Base-by-base conservation (phyloP, 2,888 invertebrate species). In the Meiosimyza decipiens region DNA sequence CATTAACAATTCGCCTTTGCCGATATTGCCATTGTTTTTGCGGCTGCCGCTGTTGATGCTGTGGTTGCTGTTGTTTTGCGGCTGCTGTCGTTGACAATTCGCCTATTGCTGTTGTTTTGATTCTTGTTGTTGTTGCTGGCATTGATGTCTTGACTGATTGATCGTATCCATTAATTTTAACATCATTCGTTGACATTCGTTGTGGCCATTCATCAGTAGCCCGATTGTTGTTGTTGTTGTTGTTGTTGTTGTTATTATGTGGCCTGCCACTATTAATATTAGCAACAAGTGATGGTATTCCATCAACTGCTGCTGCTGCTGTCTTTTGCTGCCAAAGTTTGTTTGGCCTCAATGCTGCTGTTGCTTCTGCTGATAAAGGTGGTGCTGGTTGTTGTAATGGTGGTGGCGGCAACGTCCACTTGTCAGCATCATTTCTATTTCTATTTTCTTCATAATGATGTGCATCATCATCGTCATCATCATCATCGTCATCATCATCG, bases 121-220 rank as follows among this genome's bases (percentile, higher is more conserved):
- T 69, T 57, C 50, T 68, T 22, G 62, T 57, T 74, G 71, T n/a
- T 70, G 66, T 54, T 68, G 73, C 18, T 82, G 82, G 79, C 80
- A 83, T 79, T 82, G 83, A 82, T 81, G 83, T 79, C 81, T 79
- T 82, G 83, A 82, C 83, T 84, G 84, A 84, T 84, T 82, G 84
- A 84, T 83, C 81, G 85, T 81, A 80, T 77, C 80, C 81, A 84
- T 83, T 83, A 79, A 76, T 75, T 77, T 76, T 75, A 76, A 72
- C 77, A 73, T 76, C 75, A 75, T 76, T 77, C 74, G 69, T 71
- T 71, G 73, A 71, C 75, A 77, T 74, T 74, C 69, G 57, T 66
- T 16, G 54, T 51, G 59, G 71, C 65, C 68, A 74, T 72, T 70
- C 73, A 72, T 73, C 76, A 71, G 66, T 70, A 71, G 68, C 73